Percentiles rank a stretch among this genome's conserved stretches.
Evolutionary conservation across 2,888 invertebrate species (phyloP).

Genomic region (Andricus quercusramuli): DNA sequence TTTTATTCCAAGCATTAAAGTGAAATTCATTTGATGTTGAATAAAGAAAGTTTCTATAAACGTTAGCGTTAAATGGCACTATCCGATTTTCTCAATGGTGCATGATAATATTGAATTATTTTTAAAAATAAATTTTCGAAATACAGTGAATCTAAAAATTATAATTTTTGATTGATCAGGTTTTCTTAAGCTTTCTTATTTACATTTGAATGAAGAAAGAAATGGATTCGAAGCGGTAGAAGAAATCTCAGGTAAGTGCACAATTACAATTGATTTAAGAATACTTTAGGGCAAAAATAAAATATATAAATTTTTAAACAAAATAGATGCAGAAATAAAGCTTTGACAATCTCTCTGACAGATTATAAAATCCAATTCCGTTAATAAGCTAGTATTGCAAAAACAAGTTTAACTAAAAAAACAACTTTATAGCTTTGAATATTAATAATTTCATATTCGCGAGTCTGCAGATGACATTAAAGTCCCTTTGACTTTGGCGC

Average conservation of each 20-base stretch:
- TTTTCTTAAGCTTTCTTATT: neutral
- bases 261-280: neutral
- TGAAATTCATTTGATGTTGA: too few relatives aligned
- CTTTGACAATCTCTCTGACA: neutral
- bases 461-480: conserved; percentile 15
- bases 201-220: neutral
- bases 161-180: neutral
- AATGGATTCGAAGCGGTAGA: neutral
- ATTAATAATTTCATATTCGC: conserved; percentile 24
- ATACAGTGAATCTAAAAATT: neutral
- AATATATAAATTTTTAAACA: neutral
- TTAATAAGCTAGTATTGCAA: neutral
- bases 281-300: neutral
- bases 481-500: conserved; percentile 29
- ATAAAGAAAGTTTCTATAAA: too few relatives aligned
- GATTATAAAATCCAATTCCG: neutral
- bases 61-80: too few relatives aligned
- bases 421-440: conserved; percentile 19
- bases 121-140: neutral
- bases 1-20: too few relatives aligned
- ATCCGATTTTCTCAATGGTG: too few relatives aligned
- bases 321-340: neutral
- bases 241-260: neutral
- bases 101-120: too few relatives aligned
- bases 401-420: conserved; percentile 12